Percentiles rank a stretch among this genome's conserved stretches.
Evolutionary conservation across 2,113 vertebrate genomes (phyloP).

Genomic region (Chaetodon trifascialis): DNA sequence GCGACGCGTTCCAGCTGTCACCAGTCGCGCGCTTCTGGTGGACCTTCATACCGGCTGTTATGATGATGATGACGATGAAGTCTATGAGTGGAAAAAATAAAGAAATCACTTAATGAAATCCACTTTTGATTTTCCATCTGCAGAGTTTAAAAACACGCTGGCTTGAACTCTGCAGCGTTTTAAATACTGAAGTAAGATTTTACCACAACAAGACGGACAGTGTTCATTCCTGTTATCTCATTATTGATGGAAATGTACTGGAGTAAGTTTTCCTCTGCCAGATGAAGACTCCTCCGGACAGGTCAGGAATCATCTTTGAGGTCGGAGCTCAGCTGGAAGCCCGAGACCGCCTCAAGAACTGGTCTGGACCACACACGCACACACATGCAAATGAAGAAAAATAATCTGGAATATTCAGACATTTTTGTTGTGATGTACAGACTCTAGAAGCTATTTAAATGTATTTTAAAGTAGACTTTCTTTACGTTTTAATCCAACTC

Average conservation of each 20-base stretch:
- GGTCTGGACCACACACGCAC: constrained; percentile 78
- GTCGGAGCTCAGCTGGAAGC: constrained; percentile 98
- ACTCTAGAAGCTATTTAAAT: not conserved
- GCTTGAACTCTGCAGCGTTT: no score
- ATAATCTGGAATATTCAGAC: not conserved
- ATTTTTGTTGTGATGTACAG: no score
- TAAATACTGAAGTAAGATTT: no score
- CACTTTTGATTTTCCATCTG: no score
- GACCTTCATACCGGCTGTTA: no score
- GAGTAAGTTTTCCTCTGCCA: constrained; percentile 47
- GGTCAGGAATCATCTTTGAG: constrained; percentile 96
- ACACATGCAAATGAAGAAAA: not conserved
- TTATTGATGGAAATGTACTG: no score
- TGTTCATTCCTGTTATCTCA: no score
- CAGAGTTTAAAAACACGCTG: no score
- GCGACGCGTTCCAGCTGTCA: not conserved
- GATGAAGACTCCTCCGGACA: constrained; percentile 98
- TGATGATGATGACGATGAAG: not conserved
- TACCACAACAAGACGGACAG: no score
- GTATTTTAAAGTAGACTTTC: not conserved
- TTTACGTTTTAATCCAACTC: not conserved
- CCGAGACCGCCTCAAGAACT: constrained; percentile 96
- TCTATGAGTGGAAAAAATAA: no score
- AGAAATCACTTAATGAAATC: no score
- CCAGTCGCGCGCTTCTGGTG: not conserved